Base-by-base conservation (phyloP, 2,888 invertebrate genomes). In the Serrognathus titanus region DNA sequence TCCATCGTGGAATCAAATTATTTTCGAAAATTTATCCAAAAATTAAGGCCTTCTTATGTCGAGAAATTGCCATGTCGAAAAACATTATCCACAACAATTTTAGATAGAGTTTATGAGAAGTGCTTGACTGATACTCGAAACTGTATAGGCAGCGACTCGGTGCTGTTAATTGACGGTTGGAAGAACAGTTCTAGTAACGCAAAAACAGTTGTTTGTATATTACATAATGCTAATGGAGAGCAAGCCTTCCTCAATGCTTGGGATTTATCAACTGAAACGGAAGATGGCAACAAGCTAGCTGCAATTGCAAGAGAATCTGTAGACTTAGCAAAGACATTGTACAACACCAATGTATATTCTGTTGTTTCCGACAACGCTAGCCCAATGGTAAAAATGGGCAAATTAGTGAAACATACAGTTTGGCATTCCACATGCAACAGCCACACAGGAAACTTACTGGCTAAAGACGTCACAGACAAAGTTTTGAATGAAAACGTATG, bases 321-420 rank as follows among this genome's bases (percentile, higher is more conserved):
- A 12, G 38, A 55, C 16, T 12, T 56, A 45, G 61, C 61, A 10
- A 55, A 57, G 52, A 52, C 54, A 9, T 43, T 40, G 24, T 54
- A 58, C 52, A 53, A 55, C 40, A 46, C 50, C 36, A 49, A 61
- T 51, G 43, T 59, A 46, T 62, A 55, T 55, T 59, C 62, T 13
- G 57, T 59, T 39, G 52, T 64, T 43, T 57, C 59, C 24, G 63
- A 61, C 46, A 65, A 62, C 57, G 63, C 65, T n/a, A 55, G 52
- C 49, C 63, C 58, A 53, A 63, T 61, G 62, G 40, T 61, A 10
- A 24, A 24, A 24, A 24, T 24, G 24, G 58, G 59, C 20, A 58
- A 53, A 39, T 37, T 56, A 13, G 24, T 24, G 24, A 43, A 54
- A 12, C 41, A 48, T 38, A 50, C 50, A 48, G 38, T 63, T 36